These are phyloP conservation scores for Oeneis ivallda DNA, from an alignment of 2,888 invertebrate species.

Conservation along the genomic window DNA sequence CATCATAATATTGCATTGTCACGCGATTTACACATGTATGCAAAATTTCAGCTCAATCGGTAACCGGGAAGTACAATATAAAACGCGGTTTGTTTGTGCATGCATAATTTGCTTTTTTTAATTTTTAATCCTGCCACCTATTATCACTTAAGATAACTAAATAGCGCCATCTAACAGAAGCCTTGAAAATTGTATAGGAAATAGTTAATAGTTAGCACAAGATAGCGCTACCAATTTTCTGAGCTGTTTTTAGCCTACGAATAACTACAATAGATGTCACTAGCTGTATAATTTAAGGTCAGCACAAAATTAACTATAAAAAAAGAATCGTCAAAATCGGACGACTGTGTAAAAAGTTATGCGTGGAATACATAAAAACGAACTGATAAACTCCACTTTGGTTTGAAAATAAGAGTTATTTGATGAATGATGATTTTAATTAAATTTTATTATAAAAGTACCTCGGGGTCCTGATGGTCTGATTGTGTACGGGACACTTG, in stretches of 20 bases:
- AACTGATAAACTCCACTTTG: too few species aligned
- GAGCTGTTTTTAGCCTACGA: background rate
- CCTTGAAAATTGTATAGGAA: background rate
- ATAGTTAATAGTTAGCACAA: background rate
- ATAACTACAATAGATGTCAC: background rate
- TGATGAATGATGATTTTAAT: too few species aligned
- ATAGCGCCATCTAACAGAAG: slow-evolving; percentile 26
- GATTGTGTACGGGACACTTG: slow-evolving; percentile 66
- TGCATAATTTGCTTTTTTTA: too few species aligned
- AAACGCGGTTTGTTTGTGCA: too few species aligned
- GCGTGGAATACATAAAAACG: too few species aligned
- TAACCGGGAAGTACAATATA: too few species aligned
- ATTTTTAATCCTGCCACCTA: background rate
- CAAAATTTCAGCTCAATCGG: too few species aligned
- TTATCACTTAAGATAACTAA: background rate
- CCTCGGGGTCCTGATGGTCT: slow-evolving; percentile 68
- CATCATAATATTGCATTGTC: too few species aligned
- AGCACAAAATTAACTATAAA: background rate
- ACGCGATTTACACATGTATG: too few species aligned
- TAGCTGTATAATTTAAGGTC: background rate
- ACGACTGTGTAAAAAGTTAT: too few species aligned
- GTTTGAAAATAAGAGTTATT: too few species aligned
- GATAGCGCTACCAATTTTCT: background rate
- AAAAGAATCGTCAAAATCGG: too few species aligned
- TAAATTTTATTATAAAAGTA: slow-evolving; percentile 41